Evolutionary conservation across 2,113 vertebrate genomes (phyloP).

Genomic region (Leptobrachium leishanense): DNA sequence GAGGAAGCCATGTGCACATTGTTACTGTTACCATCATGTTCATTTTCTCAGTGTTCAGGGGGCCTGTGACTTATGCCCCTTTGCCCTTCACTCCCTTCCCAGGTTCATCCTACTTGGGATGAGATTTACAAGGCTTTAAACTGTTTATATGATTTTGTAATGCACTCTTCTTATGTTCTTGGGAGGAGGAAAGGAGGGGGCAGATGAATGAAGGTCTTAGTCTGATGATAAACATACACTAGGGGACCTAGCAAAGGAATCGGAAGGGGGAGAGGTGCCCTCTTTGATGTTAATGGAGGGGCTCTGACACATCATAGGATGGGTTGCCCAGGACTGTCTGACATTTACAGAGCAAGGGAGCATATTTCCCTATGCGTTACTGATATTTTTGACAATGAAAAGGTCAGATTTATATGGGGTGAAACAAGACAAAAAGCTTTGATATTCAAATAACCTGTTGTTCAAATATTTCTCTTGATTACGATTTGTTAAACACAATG

Average conservation of each 20-base stretch:
- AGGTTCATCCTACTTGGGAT: conserved; percentile 12
- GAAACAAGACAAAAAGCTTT: too few relatives aligned
- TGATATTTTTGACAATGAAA: conserved; percentile 21
- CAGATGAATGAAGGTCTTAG: conserved; percentile 24
- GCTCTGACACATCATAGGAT: conserved; percentile 28
- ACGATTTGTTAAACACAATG: too few relatives aligned
- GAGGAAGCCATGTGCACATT: neutral
- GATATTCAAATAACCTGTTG: too few relatives aligned
- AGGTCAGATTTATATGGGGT: conserved; percentile 14
- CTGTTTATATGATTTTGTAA: conserved; percentile 34
- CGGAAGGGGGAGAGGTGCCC: neutral
- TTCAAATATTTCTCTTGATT: too few relatives aligned
- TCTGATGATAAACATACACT: conserved; percentile 35
- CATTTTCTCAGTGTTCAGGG: neutral
- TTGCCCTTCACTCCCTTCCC: neutral
- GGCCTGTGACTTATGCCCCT: neutral
- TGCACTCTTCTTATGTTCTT: conserved; percentile 24
- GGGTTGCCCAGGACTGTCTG: conserved; percentile 4
- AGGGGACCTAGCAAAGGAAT: conserved; percentile 27
- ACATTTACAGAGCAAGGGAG: conserved; percentile 14
- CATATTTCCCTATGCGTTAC: conserved; percentile 23
- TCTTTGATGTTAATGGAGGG: conserved; percentile 42
- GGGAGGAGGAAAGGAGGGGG: conserved; percentile 7
- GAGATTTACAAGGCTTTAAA: conserved; percentile 18
- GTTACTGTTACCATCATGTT: neutral